Conservation (phyloP, 1,140 invertebrate species). For the Ceratosolen solmsi region DNA sequence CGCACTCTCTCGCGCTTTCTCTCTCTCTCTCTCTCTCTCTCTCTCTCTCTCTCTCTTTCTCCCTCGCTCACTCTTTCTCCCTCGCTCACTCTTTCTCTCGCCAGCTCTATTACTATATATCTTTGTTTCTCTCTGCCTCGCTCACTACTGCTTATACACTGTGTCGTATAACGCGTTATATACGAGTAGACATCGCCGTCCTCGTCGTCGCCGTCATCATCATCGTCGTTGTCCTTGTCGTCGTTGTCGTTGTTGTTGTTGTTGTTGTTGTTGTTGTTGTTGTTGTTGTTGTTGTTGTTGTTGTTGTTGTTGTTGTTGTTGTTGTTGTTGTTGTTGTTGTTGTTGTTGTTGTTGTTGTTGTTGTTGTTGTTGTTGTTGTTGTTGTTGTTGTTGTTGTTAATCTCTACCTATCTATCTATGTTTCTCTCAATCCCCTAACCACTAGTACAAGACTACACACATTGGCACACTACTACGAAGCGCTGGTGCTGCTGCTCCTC, state of each 20-base stretch:
- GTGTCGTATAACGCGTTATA: too few species aligned
- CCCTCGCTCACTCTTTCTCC: neutral
- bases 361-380: too few species aligned
- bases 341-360: too few species aligned
- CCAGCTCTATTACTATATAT: too few species aligned
- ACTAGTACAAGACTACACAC: neutral
- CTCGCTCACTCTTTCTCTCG: neutral
- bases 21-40: neutral
- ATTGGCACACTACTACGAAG: conserved; percentile 31
- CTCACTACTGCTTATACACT: neutral
- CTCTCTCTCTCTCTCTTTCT: neutral
- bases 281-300: too few species aligned
- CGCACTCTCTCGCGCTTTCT: neutral
- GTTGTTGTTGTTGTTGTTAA: too few species aligned
- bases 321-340: too few species aligned
- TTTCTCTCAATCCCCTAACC: neutral
- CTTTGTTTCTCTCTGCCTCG: neutral
- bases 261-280: too few species aligned
- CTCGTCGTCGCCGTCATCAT: neutral
- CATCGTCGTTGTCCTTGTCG: too few species aligned
- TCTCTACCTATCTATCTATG: too few species aligned
- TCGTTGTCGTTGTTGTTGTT: too few species aligned
- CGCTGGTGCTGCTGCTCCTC: conserved; percentile 16
- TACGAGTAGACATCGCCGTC: neutral
- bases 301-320: too few species aligned